These are phyloP conservation scores for Oscheius sp. DNA, from an alignment of 2,888 invertebrate species.

Conservation along the genomic window DNA sequence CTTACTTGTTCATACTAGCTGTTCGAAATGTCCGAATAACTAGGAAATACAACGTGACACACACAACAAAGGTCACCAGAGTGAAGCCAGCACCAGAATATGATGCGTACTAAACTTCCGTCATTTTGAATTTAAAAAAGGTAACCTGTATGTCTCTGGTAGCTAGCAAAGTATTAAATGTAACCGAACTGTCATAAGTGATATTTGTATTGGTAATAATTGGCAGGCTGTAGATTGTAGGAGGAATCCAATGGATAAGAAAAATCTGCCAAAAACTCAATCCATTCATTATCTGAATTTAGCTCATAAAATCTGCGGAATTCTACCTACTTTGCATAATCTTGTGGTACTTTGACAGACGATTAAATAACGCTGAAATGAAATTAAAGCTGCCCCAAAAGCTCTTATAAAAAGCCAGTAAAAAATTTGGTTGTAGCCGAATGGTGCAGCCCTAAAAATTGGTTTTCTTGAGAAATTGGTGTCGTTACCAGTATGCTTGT, in stretches of 20 bases:
- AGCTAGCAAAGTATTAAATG: slow-evolving; percentile 6
- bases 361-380: slow-evolving; percentile 21
- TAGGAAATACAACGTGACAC: background rate
- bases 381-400: slow-evolving; percentile 24
- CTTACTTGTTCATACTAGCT: slow-evolving; percentile 16
- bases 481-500: slow-evolving; percentile 1
- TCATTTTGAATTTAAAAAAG: background rate
- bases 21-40: slow-evolving; percentile 14
- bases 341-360: slow-evolving; percentile 18
- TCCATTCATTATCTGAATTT: slow-evolving; percentile 2
- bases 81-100: slow-evolving; percentile 1
- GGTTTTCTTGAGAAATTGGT: background rate
- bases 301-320: background rate
- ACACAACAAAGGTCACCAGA: slow-evolving; percentile 14
- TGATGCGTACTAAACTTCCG: background rate
- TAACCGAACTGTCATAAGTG: background rate
- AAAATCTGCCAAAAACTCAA: slow-evolving; percentile 16
- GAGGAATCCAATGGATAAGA: slow-evolving; percentile 19
- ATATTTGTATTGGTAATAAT: slow-evolving; percentile 20
- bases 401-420: slow-evolving; percentile 15
- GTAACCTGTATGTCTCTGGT: background rate
- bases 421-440: slow-evolving; percentile 19
- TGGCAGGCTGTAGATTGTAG: slow-evolving; percentile 16
- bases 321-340: background rate
- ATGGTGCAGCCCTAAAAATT: slow-evolving; percentile 1